phyloP scores from a whole-genome alignment of 2,113 vertebrate genomes.

The Uria lomvia region DNA sequence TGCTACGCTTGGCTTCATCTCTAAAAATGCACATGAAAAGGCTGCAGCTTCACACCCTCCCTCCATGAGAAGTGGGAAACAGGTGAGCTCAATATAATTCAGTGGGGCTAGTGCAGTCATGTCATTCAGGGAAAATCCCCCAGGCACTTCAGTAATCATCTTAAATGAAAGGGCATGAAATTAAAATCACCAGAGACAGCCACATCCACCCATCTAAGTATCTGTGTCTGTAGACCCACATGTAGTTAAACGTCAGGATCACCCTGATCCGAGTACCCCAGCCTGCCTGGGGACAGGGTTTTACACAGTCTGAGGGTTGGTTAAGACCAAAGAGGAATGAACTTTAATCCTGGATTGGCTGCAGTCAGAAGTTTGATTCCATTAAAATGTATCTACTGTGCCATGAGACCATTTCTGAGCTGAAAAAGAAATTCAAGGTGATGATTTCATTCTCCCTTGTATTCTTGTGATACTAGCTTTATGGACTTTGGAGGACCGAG shows the following conservation, averaged over 20 bases:
- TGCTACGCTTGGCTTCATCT: not conserved
- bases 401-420: not conserved
- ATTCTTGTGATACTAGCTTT: not conserved
- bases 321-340: not conserved
- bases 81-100: not conserved
- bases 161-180: not conserved
- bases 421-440: not conserved
- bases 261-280: not conserved
- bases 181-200: not conserved
- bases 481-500: not conserved
- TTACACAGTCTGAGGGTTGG: not conserved
- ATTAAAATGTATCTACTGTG: fast-evolving
- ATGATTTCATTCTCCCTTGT: not conserved
- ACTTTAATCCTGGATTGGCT: not conserved
- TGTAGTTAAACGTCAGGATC: not conserved
- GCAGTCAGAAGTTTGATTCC: not conserved
- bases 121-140: not conserved
- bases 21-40: not conserved
- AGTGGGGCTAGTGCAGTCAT: not conserved
- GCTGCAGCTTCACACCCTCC: not conserved
- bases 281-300: not conserved
- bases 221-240: not conserved
- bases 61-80: not conserved
- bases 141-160: not conserved
- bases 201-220: not conserved